Percentiles rank a stretch among this genome's conserved stretches.
These are phyloP conservation scores for Aphodius granarius DNA, from an alignment of 2,888 invertebrate species.

Conservation along the genomic window DNA sequence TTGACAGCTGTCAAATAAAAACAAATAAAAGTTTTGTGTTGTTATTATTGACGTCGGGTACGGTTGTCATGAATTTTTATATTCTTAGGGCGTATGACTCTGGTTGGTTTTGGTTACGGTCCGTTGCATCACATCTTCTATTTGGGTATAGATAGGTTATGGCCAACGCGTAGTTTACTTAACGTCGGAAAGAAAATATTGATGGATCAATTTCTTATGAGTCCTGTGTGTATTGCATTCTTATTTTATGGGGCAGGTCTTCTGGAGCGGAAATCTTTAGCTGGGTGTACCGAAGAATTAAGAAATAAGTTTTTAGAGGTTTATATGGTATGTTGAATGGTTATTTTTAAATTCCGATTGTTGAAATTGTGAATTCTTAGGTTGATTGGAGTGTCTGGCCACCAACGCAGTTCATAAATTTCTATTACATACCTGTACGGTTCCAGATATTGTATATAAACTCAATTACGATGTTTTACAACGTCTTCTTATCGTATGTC, in stretches of 20 bases:
- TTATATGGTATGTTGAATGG: slow-evolving; percentile 63
- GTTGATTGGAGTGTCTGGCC: slow-evolving; percentile 92
- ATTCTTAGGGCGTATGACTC: slow-evolving; percentile 72
- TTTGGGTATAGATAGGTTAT: slow-evolving; percentile 66
- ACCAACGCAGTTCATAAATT: slow-evolving; percentile 89
- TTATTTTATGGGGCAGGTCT: slow-evolving; percentile 82
- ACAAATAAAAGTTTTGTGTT: no score
- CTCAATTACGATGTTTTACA: slow-evolving; percentile 81
- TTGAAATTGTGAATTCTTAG: slow-evolving; percentile 52
- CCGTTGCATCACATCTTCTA: slow-evolving; percentile 88
- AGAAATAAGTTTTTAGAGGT: slow-evolving; percentile 71
- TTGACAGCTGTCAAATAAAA: no score
- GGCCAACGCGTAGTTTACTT: slow-evolving; percentile 62
- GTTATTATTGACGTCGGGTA: no score
- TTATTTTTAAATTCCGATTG: not conserved
- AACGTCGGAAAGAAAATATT: slow-evolving; percentile 73
- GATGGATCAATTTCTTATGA: slow-evolving; percentile 66
- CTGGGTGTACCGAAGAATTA: slow-evolving; percentile 63
- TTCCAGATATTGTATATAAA: slow-evolving; percentile 90
- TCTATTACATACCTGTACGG: slow-evolving; percentile 76
- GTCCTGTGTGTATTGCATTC: slow-evolving; percentile 75
- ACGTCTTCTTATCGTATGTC: slow-evolving; percentile 85
- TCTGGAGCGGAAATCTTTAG: slow-evolving; percentile 67
- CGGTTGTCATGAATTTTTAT: no score
- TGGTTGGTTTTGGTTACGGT: slow-evolving; percentile 77